Evolutionary conservation across 2,797 vertebrate genomes (phyloP).

Genomic region (Ctenopoma multispine): DNA sequence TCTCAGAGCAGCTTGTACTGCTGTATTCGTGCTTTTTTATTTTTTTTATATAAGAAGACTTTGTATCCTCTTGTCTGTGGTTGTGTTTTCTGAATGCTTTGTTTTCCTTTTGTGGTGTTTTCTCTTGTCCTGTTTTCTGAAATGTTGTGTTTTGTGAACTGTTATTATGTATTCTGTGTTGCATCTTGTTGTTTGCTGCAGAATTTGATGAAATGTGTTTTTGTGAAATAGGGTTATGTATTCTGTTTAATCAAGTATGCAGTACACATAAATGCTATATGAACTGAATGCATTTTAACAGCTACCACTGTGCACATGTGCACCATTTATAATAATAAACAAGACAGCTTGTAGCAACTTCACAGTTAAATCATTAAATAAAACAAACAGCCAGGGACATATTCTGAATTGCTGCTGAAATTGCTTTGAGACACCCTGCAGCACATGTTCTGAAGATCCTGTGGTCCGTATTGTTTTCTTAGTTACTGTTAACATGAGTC

Average conservation of each 20-base stretch:
- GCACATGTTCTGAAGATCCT: neutral
- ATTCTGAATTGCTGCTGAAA: constrained; percentile 1
- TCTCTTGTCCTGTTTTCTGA: too few relatives aligned
- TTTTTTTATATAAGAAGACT: too few relatives aligned
- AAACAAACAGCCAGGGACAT: neutral
- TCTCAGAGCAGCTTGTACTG: too few relatives aligned
- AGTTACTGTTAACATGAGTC: neutral
- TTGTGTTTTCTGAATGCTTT: too few relatives aligned
- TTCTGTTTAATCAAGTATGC: too few relatives aligned
- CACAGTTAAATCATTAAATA: constrained; percentile 2
- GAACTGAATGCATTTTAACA: neutral
- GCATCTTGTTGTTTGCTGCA: too few relatives aligned
- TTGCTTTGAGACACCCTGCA: constrained; percentile 39
- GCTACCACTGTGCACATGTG: neutral
- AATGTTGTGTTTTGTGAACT: too few relatives aligned
- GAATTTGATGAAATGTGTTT: too few relatives aligned
- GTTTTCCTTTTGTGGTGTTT: too few relatives aligned
- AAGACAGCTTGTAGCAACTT: neutral
- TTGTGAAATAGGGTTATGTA: neutral
- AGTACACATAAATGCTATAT: neutral
- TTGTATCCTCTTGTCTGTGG: too few relatives aligned
- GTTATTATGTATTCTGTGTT: too few relatives aligned
- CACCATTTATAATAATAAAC: constrained; percentile 6
- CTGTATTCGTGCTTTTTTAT: too few relatives aligned
- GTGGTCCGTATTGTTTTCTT: neutral